Evolutionary conservation across 2,888 invertebrate genomes (phyloP).

Genomic region (Panopea generosa): DNA sequence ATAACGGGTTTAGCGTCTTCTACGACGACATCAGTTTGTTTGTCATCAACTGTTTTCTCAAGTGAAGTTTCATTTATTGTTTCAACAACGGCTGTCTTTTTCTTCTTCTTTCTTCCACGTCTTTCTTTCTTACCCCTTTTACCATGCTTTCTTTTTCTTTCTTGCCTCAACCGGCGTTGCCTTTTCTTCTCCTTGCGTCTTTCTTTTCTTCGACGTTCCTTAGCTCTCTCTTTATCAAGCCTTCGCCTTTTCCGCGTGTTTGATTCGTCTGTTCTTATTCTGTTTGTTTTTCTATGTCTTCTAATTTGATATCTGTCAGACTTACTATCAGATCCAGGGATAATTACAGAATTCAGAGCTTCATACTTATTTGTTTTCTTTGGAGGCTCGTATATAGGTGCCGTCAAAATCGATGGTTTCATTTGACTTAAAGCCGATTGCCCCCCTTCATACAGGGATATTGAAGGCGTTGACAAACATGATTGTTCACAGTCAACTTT

Average conservation of each 20-base stretch:
- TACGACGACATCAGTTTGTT: constrained; percentile 19
- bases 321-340: constrained; percentile 17
- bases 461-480: constrained; percentile 65
- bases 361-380: constrained; percentile 51
- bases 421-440: constrained; percentile 39
- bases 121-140: constrained; percentile 50
- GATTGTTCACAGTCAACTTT: constrained; percentile 71
- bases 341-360: constrained; percentile 50
- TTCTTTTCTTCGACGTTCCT: constrained; percentile 53
- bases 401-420: constrained; percentile 57
- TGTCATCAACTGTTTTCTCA: constrained; percentile 8
- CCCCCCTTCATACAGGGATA: constrained; percentile 43
- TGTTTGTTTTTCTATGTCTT: constrained; percentile 44
- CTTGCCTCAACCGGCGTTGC: constrained; percentile 35
- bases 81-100: constrained; percentile 26
- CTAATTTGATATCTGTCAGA: constrained; percentile 42
- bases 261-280: constrained; percentile 53
- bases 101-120: constrained; percentile 45
- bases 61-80: constrained; percentile 12
- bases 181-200: constrained; percentile 54
- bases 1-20: constrained; percentile 39
- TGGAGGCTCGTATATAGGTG: constrained; percentile 56
- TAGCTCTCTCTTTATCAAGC: constrained; percentile 58
- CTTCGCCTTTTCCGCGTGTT: constrained; percentile 60
- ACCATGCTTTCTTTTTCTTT: constrained; percentile 42